Base-by-base conservation (phyloP, 2,113 vertebrate genomes). In the Proterorhinus semilunaris region DNA sequence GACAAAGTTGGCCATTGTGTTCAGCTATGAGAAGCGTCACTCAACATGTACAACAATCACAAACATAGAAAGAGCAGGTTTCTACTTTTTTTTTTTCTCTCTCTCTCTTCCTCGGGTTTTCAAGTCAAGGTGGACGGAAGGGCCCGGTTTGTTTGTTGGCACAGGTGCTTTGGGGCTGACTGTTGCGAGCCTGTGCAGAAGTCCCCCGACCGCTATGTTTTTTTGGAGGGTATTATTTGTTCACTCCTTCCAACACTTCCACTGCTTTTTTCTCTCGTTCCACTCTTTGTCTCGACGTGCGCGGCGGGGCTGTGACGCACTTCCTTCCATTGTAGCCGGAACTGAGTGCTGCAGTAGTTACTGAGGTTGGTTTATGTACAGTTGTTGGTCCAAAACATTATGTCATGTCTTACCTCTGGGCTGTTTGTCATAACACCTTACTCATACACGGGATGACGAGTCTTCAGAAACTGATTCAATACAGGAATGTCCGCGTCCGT, bases 301-400 rank as follows among this genome's bases (percentile, higher is more conserved):
- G 53, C 66, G 47, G 16, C 2, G 21, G 48, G 49, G 55, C 58
- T 62, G 80, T 92, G 92, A 93, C 90, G 90, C 90, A 92, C 88
- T 93, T 93, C 91, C 92, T 92, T 90, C 90, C 91, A 92, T 92
- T 92, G 90, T 90, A 83, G 85, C 90, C 90, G 88, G 87, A 91
- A 90, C 86, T 74, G 79, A 69, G 47, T 54, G 67, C 71, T 65
- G 55, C 71, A 76, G 61, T 78, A 88, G 75, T 88, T 86, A 83
- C 87, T 66, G 80, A 57, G 72, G 80, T 79, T 81, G 72, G 75
- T 58, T 11, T 48, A 7, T 8, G 47, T 48, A 5, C 6, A 44
- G 67, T 45, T 1, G 53, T 55, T 36, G 53, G 53, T 55, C 53
- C 9, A 16, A 55, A 11, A 27, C 27, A 27, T 21, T 55, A 36